Conservation (phyloP, 2,888 invertebrate genomes). For the Troides aeacus region DNA sequence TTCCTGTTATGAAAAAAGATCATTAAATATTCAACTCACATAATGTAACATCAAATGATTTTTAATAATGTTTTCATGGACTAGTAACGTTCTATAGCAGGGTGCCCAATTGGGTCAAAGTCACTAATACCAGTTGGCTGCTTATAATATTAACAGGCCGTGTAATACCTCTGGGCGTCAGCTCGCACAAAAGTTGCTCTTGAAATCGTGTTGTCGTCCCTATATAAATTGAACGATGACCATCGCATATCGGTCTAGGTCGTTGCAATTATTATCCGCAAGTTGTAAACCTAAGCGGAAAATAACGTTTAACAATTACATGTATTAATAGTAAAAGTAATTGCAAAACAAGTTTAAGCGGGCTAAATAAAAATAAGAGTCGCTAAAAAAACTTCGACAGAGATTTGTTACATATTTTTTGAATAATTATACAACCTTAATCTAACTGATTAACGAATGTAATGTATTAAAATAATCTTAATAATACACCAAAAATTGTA, state of each 20-base stretch:
- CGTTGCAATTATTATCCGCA: conserved; percentile 30
- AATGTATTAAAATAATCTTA: too few relatives aligned
- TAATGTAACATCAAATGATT: too few relatives aligned
- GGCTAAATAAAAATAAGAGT: too few relatives aligned
- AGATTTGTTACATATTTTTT: too few relatives aligned
- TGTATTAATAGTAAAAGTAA: too few relatives aligned
- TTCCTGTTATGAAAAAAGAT: too few relatives aligned
- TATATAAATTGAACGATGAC: conserved; percentile 62
- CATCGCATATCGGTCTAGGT: conserved; percentile 66
- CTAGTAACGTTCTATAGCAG: conserved; percentile 9
- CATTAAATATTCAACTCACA: too few relatives aligned
- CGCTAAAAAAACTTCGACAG: too few relatives aligned
- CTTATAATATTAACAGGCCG: conserved; percentile 14
- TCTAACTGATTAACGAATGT: too few relatives aligned
- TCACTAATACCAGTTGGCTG: conserved; percentile 14
- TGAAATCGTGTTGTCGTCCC: conserved; percentile 54
- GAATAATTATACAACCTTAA: too few relatives aligned
- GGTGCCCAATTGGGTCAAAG: conserved; percentile 26
- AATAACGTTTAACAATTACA: not conserved
- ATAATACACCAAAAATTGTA: too few relatives aligned
- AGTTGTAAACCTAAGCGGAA: conserved; percentile 30
- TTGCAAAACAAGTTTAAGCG: too few relatives aligned
- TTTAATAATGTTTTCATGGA: conserved; percentile 1
- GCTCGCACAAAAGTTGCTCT: conserved; percentile 47
- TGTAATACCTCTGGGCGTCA: conserved; percentile 28